Evolutionary conservation across 2,888 invertebrate species (phyloP).

Genomic region (Hemicrepidius hirtus): DNA sequence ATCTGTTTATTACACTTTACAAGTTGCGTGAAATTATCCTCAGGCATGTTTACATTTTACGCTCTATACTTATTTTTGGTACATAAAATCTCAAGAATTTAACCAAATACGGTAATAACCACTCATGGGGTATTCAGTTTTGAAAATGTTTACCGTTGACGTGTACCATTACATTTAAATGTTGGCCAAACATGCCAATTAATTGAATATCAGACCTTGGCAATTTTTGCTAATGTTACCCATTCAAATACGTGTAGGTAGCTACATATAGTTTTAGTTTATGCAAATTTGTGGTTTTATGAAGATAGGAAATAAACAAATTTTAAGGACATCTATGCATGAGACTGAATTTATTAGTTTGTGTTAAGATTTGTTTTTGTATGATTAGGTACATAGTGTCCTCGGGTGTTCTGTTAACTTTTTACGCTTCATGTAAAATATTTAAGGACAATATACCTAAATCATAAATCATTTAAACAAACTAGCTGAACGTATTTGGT

Average conservation of each 20-base stretch:
- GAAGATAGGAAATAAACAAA: background rate
- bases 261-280: no score
- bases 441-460: no score
- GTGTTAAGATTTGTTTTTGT: no score
- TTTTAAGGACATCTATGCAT: background rate
- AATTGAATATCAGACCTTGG: background rate
- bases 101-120: constrained; percentile 2
- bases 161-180: background rate
- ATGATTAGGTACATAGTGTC: no score
- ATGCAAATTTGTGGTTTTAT: background rate
- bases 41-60: constrained; percentile 2
- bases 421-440: no score
- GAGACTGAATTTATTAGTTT: no score
- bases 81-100: background rate
- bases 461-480: no score
- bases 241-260: background rate
- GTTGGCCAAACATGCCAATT: background rate
- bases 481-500: no score
- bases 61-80: background rate
- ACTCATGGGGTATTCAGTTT: background rate
- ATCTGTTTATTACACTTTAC: constrained; percentile 6
- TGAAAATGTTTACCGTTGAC: background rate
- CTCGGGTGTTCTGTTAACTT: no score
- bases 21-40: background rate
- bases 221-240: background rate